Base-by-base conservation (phyloP, 2,888 invertebrate genomes). In the Cheilosia variabilis region DNA sequence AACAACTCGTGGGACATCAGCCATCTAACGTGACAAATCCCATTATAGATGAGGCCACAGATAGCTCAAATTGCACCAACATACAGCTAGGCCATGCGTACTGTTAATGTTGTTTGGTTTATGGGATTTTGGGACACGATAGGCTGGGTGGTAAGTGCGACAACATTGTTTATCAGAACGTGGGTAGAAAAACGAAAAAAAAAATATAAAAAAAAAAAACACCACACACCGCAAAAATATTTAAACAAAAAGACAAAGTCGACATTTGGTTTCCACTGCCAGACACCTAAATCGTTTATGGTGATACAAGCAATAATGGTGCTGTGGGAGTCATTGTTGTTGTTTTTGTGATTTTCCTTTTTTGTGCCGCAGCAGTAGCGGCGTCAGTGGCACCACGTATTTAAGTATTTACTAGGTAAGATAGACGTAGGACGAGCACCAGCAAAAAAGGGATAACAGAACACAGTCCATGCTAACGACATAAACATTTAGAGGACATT, bases 11-110 rank as follows among this genome's bases (percentile, higher is more conserved):
- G 75, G 73, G 65, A 75, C 79, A 79, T 81, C 83, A 78, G 83
- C 66, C 79, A 83, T 77, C 87, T 87, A 87, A 91, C 90, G 90
- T 91, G 91, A 91, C 91, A 91, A 91, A 91, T 92, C 89, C 91
- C 90, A 91, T 91, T 91, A 91, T 89, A 91, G 90, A 90, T 90
- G 89, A 88, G 88, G 89, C 89, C 88, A 87, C 90, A 89, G 89
- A 89, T 90, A 90, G 89, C 90, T 90, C 90, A 87, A 84, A 84
- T 84, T 79, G 83, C 73, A 79, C 68, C 72, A 50, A 62, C 78
- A 63, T 73, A 79, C 50, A 83, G 57, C 63, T 53, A 41, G 52
- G 63, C 69, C 68, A 31, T 68, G 73, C 73, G 79, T 83, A 63
- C 72, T 72, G 68, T 83, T 63, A 83, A 83, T 79, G 83, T 83